Percentiles rank a stretch among this genome's conserved stretches.
These are phyloP conservation scores for Drosophila gaucha DNA, from an alignment of 2,888 invertebrate genomes.

Conservation along the genomic window DNA sequence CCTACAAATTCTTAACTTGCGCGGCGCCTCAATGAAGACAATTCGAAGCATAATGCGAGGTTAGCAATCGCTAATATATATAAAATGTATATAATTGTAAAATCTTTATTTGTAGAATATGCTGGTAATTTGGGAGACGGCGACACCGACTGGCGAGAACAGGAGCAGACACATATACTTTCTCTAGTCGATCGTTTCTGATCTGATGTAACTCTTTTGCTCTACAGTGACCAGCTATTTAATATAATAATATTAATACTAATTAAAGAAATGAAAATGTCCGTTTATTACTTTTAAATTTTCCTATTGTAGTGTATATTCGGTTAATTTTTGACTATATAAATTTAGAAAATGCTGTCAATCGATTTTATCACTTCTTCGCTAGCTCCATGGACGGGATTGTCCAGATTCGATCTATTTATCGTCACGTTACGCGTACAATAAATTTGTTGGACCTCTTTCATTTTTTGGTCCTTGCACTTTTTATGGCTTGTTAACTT, in stretches of 20 bases:
- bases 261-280: constrained; percentile 39
- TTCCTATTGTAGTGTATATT: constrained; percentile 14
- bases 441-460: background rate
- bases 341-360: background rate
- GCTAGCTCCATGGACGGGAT: too few relatives aligned
- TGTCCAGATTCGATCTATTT: background rate
- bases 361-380: too few relatives aligned
- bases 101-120: constrained; percentile 88
- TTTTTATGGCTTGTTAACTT: background rate
- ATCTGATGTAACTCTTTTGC: constrained; percentile 86
- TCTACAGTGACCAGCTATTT: constrained; percentile 24
- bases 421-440: background rate
- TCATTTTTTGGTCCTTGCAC: background rate
- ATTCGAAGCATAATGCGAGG: constrained; percentile 97
- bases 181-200: constrained; percentile 97
- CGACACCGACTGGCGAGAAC: constrained; percentile 90
- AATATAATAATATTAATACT: constrained; percentile 29
- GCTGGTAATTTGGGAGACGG: constrained; percentile 98
- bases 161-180: constrained; percentile 95
- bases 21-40: constrained; percentile 96
- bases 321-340: constrained; percentile 3
- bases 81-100: background rate
- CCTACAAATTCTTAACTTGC: constrained; percentile 93
- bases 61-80: constrained; percentile 77
- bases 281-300: constrained; percentile 9